A percentile compares a stretch with the other conserved stretches of the same genome.
Conservation (phyloP, 2,113 vertebrate species). For the Psammodynastes pulverulentus region DNA sequence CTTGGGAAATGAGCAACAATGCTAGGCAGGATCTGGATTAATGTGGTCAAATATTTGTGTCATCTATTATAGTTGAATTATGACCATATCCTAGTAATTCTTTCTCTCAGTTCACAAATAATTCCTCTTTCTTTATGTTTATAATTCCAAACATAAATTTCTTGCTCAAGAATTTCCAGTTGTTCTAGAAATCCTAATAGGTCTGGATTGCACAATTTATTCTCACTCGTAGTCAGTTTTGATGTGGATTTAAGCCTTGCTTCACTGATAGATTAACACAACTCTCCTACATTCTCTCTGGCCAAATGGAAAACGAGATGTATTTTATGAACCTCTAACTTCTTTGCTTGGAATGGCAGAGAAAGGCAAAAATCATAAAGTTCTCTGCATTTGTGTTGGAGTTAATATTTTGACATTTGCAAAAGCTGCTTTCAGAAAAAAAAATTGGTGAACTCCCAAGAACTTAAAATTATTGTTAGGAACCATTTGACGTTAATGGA, state of each 20-base stretch:
- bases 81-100: neutral
- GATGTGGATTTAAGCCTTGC: constrained; percentile 35
- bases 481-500: constrained; percentile 28
- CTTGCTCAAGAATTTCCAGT: constrained; percentile 12
- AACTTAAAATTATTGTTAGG: constrained; percentile 9
- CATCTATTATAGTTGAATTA: neutral
- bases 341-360: constrained; percentile 40
- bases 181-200: constrained; percentile 28
- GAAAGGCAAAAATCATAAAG: constrained; percentile 22
- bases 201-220: neutral
- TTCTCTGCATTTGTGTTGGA: neutral
- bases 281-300: constrained; percentile 46
- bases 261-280: constrained; percentile 5
- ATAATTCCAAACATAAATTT: neutral
- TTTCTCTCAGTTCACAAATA: neutral
- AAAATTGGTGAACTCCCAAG: constrained; percentile 14
- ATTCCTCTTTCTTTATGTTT: neutral
- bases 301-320: constrained; percentile 35
- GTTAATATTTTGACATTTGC: constrained; percentile 13
- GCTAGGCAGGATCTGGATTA: neutral
- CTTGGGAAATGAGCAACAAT: neutral
- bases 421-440: constrained; percentile 40
- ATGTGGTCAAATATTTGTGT: neutral
- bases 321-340: constrained; percentile 34
- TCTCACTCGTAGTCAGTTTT: neutral